These are phyloP conservation scores for Callipepla squamata DNA, from an alignment of 2,113 vertebrate genomes.

Conservation along the genomic window DNA sequence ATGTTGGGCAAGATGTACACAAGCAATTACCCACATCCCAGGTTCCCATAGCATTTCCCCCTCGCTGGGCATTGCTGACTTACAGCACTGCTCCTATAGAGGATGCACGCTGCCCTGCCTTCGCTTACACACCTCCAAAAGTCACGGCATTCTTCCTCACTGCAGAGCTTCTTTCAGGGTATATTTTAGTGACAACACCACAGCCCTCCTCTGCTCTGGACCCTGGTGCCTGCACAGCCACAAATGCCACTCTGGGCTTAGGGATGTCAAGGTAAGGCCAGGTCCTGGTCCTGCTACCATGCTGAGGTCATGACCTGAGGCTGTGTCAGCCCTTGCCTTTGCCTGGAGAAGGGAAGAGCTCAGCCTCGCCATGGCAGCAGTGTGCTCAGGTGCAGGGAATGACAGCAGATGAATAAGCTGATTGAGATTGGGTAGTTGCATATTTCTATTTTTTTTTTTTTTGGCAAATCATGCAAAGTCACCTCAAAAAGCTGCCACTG, in stretches of 20 bases:
- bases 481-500: background rate
- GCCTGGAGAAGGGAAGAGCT: background rate
- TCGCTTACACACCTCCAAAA: background rate
- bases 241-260: background rate
- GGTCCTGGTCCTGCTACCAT: background rate
- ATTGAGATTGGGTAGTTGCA: conserved; percentile 8
- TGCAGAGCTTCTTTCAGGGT: background rate
- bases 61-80: background rate
- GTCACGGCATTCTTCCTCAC: background rate
- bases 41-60: background rate
- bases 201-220: background rate
- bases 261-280: background rate
- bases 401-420: conserved; percentile 35
- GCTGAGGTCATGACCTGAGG: background rate
- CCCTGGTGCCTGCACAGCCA: background rate
- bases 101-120: background rate
- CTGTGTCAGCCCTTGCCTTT: background rate
- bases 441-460: background rate
- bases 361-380: background rate
- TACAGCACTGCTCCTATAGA: background rate
- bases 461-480: conserved; percentile 35
- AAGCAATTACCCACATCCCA: conserved; percentile 17
- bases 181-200: background rate
- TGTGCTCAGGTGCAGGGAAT: background rate
- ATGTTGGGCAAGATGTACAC: background rate